Base-by-base conservation (phyloP, 2,797 vertebrate species). In the Neostethus bicornis region DNA sequence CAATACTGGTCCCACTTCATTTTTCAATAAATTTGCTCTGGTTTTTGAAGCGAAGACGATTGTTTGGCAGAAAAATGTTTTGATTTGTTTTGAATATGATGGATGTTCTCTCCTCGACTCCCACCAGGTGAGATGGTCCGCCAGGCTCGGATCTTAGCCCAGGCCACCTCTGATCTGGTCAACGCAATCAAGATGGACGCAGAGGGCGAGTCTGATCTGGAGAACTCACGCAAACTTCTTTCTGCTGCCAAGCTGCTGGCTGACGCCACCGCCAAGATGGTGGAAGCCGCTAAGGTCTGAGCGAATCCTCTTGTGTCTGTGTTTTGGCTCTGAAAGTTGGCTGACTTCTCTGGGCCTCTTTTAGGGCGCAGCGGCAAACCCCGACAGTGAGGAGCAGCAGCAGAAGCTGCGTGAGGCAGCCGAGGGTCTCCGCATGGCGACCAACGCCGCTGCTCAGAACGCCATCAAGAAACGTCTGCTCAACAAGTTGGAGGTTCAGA, bases 401-500 rank as follows among this genome's bases (percentile, higher is more conserved):
- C 97, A 98, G 89, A 94, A 93, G 58, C 69, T 99, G 42, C 93
- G 96, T 0, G 96, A 99, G 68, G 97, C 96, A 0, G 97, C 97
- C 0, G 97, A 99, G 67, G 97, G 97, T 2, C 93, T 99, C 7
- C 95, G 96, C 37, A 96, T 97, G 92, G 97, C 97, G 0, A 99
- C 97, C 65, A 99, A 98, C 0, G 95, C 94, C 0, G 97, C 97
- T 0, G 97, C 96, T 0, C 97, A 99, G 87, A 99, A 99, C 0
- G 97, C 97, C 53, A 99, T 99, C 85, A 98, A 98, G 87, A 99
- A 99, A 77, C 95, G 97, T 11, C 91, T 99, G 0, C 91, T 99
- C 80, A 96, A 98, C 89, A 95, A 96, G 66, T 89, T 99, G 55
- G 97, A 99, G 96, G 97, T 98, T n/a, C n/a, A n/a, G n/a, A n/a